Evolutionary conservation across 2,797 vertebrate species (phyloP).

Genomic region (Intellagama lesueurii): DNA sequence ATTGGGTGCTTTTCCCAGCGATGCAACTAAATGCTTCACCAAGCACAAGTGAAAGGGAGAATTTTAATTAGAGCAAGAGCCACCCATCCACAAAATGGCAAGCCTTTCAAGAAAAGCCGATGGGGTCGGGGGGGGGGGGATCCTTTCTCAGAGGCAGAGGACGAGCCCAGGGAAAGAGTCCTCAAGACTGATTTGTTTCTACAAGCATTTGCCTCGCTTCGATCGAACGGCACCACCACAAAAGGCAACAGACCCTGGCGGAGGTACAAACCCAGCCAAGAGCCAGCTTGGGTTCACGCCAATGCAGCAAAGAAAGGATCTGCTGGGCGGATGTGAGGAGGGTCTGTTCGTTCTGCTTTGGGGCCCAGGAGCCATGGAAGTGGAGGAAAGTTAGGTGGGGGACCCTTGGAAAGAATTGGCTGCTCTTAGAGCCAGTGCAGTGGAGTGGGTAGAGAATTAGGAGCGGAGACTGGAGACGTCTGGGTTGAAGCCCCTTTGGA

Average conservation of each 20-base stretch:
- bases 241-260: background rate
- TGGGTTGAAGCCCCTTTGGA: too few species aligned
- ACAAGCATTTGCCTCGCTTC: background rate
- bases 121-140: background rate
- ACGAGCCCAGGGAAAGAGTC: background rate
- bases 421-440: too few species aligned
- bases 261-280: background rate
- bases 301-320: too few species aligned
- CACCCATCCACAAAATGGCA: background rate
- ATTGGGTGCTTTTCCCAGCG: background rate
- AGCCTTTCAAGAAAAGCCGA: background rate
- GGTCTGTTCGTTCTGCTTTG: too few species aligned
- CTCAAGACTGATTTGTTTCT: background rate
- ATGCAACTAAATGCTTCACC: conserved; percentile 20
- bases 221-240: background rate
- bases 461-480: too few species aligned
- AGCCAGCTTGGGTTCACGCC: too few species aligned
- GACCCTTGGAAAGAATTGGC: too few species aligned
- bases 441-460: too few species aligned
- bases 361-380: too few species aligned
- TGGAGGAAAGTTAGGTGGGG: too few species aligned
- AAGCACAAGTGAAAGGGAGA: conserved; percentile 16
- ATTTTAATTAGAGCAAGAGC: conserved; percentile 23
- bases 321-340: too few species aligned
- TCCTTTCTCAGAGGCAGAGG: background rate